Evolutionary conservation across 2,888 invertebrate genomes (phyloP).

Genomic region (Epirrhoe tristata): DNA sequence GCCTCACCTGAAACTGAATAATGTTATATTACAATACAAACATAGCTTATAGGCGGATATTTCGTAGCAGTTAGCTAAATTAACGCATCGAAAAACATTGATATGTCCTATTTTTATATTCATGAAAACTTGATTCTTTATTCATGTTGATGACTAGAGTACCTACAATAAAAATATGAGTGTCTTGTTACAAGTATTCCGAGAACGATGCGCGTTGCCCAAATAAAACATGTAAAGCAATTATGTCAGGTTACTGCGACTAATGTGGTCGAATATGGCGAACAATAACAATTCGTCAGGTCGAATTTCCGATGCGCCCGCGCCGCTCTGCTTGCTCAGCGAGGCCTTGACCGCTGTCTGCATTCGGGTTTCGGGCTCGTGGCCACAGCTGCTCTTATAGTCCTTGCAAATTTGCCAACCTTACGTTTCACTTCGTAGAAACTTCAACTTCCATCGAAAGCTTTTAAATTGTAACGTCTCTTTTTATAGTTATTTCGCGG

Average conservation of each 20-base stretch:
- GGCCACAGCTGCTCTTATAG: constrained; percentile 32
- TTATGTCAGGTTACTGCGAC: constrained; percentile 40
- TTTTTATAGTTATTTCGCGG: constrained; percentile 41
- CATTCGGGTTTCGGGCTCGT: constrained; percentile 51
- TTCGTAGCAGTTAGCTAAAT: not conserved
- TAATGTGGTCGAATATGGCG: constrained; percentile 51
- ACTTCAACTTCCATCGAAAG: not conserved
- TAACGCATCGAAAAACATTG: not conserved
- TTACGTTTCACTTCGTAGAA: not conserved
- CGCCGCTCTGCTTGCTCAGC: constrained; percentile 60
- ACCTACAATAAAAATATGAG: constrained; percentile 15
- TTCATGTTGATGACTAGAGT: not conserved
- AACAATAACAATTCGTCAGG: constrained; percentile 55
- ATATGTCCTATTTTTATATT: not conserved
- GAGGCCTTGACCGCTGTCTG: constrained; percentile 74
- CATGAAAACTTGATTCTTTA: not conserved
- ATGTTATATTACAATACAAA: not conserved
- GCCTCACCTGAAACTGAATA: constrained; percentile 21
- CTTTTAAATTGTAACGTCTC: not conserved
- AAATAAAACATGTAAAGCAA: constrained; percentile 27
- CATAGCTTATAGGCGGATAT: not conserved
- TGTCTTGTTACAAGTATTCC: constrained; percentile 22
- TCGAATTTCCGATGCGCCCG: constrained; percentile 69
- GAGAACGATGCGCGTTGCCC: constrained; percentile 26
- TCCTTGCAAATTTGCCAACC: constrained; percentile 43